Conservation (phyloP, 2,888 invertebrate species). For the Tachina grossa region DNA sequence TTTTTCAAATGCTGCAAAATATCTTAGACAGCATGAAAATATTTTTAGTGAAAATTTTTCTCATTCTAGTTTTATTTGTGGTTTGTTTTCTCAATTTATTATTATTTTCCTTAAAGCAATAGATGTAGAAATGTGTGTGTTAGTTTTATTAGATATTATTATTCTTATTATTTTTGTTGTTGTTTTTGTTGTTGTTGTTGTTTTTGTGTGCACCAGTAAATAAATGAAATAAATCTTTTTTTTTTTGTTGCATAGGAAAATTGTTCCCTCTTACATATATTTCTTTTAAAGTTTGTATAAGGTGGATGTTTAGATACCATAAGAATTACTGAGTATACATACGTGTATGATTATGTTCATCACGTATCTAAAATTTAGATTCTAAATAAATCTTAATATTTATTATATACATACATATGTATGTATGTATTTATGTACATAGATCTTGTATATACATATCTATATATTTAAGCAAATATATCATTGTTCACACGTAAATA, state of each 20-base stretch:
- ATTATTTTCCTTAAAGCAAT: neutral
- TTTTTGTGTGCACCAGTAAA: slow-evolving; percentile 70
- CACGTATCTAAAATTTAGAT: too few species aligned
- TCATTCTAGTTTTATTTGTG: slow-evolving; percentile 34
- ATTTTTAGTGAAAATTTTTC: slow-evolving; percentile 56
- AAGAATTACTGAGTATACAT: slow-evolving; percentile 40
- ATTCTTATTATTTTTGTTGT: slow-evolving; percentile 44
- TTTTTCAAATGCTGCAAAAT: slow-evolving; percentile 33
- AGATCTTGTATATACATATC: slow-evolving; percentile 16
- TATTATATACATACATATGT: slow-evolving; percentile 6
- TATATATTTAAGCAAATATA: slow-evolving; percentile 46
- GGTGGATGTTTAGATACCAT: slow-evolving; percentile 50
- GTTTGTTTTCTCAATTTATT: slow-evolving; percentile 10
- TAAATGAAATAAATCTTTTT: slow-evolving; percentile 62
- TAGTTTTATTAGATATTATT: slow-evolving; percentile 20
- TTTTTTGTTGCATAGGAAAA: slow-evolving; percentile 52
- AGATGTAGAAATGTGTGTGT: slow-evolving; percentile 17
- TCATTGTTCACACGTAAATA: slow-evolving; percentile 50
- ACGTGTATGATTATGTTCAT: neutral
- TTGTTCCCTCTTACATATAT: slow-evolving; percentile 9
- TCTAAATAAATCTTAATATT: slow-evolving; percentile 18
- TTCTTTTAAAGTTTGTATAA: slow-evolving; percentile 47
- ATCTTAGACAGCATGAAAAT: slow-evolving; percentile 60
- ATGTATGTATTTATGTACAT: neutral
- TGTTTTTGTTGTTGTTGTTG: neutral